These are phyloP conservation scores for Peromyscus leucopus DNA, from an alignment of 2,113 vertebrate species.

Conservation along the genomic window DNA sequence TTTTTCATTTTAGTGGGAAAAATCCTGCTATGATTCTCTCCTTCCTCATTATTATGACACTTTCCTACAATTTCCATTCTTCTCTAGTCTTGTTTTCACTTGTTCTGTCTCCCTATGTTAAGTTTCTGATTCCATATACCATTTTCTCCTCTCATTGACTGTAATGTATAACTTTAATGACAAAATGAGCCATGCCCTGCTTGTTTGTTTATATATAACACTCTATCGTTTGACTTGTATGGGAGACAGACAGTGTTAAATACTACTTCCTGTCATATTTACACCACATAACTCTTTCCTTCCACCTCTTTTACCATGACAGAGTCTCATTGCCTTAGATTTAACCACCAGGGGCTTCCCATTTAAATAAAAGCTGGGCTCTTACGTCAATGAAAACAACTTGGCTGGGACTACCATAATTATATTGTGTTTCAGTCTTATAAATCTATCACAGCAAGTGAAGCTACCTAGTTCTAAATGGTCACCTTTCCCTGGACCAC, in stretches of 20 bases:
- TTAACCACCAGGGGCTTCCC: accelerated
- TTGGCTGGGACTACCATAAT: neutral
- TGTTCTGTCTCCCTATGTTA: neutral
- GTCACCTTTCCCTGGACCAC: neutral
- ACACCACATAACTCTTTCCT: too few species aligned
- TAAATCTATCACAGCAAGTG: too few species aligned
- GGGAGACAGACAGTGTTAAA: neutral
- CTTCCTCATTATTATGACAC: too few species aligned
- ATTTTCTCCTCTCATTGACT: neutral
- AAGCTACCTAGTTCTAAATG: neutral
- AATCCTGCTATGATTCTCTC: neutral
- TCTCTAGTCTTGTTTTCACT: neutral
- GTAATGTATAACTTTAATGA: neutral
- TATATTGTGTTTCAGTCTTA: neutral
- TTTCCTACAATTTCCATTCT: neutral
- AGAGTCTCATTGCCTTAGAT: neutral
- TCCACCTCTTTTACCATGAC: neutral
- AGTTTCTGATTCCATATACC: accelerated
- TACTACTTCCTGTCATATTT: neutral
- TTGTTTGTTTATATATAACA: neutral
- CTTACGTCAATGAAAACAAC: neutral
- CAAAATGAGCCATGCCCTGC: neutral
- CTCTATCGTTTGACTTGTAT: accelerated
- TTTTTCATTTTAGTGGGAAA: neutral
- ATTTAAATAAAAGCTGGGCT: neutral